These are phyloP conservation scores for Paragorgia papillata DNA, from an alignment of 92 coral and sea anemone species.

Conservation along the genomic window DNA sequence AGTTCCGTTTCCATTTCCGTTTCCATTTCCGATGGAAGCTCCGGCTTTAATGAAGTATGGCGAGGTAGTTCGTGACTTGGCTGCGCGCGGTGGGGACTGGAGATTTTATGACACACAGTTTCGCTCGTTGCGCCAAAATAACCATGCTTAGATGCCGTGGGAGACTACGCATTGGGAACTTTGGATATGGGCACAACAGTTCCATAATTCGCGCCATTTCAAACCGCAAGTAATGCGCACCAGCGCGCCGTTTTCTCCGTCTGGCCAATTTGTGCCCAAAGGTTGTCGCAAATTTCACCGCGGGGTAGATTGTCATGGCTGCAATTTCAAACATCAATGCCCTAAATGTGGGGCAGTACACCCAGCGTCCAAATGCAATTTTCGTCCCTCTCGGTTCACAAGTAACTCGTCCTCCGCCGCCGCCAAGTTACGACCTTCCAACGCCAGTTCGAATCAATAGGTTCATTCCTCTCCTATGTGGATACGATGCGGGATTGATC, in stretches of 20 bases:
- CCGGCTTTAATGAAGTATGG: slow-evolving; percentile 42
- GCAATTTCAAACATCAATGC: too few relatives aligned
- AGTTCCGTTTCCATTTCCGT: too few relatives aligned
- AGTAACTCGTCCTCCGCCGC: too few relatives aligned
- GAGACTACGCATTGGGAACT: slow-evolving; percentile 38
- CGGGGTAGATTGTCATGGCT: too few relatives aligned
- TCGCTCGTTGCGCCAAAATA: slow-evolving; percentile 3
- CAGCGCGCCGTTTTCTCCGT: not conserved
- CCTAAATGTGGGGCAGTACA: too few relatives aligned
- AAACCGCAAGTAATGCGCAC: slow-evolving; percentile 8
- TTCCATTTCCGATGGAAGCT: slow-evolving; percentile 29
- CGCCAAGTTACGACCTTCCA: too few relatives aligned
- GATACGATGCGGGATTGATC: too few relatives aligned
- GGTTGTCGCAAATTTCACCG: slow-evolving; percentile 55
- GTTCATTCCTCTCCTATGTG: too few relatives aligned
- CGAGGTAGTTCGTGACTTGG: slow-evolving; percentile 42
- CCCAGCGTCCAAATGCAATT: slow-evolving; percentile 32
- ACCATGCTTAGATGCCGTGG: slow-evolving; percentile 12
- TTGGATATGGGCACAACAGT: slow-evolving; percentile 42
- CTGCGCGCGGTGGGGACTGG: slow-evolving; percentile 37
- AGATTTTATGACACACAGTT: slow-evolving; percentile 24
- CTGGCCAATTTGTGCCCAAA: slow-evolving; percentile 18
- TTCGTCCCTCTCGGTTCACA: too few relatives aligned
- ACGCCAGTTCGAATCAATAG: too few relatives aligned
- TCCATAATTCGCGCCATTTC: not conserved